These are phyloP conservation scores for Dynastes tityus DNA, from an alignment of 2,888 invertebrate genomes.

Conservation along the genomic window DNA sequence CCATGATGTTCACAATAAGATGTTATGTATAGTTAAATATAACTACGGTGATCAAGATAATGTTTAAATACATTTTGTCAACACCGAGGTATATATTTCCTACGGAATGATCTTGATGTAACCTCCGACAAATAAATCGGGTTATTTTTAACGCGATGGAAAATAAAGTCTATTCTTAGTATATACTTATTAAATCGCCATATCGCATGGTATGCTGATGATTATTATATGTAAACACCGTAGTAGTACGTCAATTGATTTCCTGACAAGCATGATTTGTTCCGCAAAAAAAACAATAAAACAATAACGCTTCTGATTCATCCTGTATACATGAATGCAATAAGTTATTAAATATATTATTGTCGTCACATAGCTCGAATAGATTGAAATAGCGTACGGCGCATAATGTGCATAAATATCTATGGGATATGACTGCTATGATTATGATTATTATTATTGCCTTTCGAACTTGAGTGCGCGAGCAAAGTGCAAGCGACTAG, in stretches of 20 bases:
- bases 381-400: background rate
- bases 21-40: too few species aligned
- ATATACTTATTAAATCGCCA: background rate
- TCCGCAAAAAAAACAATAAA: background rate
- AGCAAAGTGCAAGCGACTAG: conserved; percentile 15
- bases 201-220: background rate
- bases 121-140: background rate
- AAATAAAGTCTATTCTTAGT: background rate
- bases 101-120: background rate
- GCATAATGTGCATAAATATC: conserved; percentile 7
- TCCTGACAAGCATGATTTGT: background rate
- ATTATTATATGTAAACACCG: background rate
- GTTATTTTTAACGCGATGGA: background rate
- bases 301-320: background rate
- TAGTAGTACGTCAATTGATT: background rate
- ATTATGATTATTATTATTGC: conserved; percentile 33
- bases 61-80: background rate
- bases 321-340: background rate
- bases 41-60: too few species aligned
- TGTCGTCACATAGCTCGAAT: background rate
- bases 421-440: conserved; percentile 8
- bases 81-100: background rate
- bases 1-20: too few species aligned
- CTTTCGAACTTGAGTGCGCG: conserved; percentile 22
- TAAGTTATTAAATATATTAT: background rate